phyloP scores from a whole-genome alignment of 2,113 vertebrate species.

The Tragelaphus scriptus region DNA sequence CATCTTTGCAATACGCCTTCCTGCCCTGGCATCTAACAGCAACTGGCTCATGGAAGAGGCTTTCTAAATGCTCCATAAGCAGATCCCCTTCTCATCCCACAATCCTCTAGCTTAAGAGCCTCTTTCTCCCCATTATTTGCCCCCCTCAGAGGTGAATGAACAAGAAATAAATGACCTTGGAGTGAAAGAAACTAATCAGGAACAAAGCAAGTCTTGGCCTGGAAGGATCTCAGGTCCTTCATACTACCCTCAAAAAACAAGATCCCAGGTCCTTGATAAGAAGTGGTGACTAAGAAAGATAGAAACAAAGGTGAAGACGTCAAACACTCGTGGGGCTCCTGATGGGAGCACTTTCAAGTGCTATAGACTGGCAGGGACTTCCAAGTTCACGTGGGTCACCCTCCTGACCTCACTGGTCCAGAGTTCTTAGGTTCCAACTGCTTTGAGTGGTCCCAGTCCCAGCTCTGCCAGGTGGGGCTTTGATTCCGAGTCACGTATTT shows the following conservation, averaged over 20 bases:
- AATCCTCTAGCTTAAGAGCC: not conserved
- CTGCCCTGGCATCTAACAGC: not conserved
- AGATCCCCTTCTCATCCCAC: not conserved
- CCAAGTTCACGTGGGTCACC: not conserved
- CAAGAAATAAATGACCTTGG: not conserved
- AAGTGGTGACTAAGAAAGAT: not conserved
- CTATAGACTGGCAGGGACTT: not conserved
- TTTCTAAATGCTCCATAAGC: not conserved
- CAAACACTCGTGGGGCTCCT: not conserved
- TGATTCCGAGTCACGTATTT: not conserved
- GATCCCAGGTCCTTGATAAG: not conserved
- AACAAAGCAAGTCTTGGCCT: not conserved
- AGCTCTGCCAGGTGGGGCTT: not conserved
- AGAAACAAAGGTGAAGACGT: not conserved
- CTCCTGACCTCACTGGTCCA: not conserved
- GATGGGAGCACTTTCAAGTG: too few species aligned
- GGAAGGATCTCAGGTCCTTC: not conserved
- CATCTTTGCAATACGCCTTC: not conserved
- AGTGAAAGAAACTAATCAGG: not conserved
- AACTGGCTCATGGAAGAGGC: not conserved
- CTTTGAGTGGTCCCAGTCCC: not conserved
- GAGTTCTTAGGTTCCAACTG: not conserved
- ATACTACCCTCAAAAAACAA: not conserved
- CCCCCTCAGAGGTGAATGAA: not conserved
- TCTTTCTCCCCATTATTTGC: not conserved